Conservation (phyloP, 1,140 invertebrate genomes). For the Drosophila sulfurigaster region DNA sequence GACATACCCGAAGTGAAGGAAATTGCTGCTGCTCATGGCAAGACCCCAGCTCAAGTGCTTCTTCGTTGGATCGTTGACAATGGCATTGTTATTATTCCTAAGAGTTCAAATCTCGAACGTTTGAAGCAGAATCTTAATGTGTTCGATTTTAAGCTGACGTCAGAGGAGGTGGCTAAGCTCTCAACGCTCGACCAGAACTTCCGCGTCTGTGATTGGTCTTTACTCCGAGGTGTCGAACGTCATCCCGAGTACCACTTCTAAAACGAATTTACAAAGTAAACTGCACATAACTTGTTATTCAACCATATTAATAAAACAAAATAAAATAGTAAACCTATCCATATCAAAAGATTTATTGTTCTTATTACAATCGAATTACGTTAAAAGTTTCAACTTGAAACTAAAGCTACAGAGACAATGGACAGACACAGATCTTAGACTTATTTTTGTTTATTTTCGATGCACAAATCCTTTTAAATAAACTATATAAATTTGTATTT, state of each 20-base stretch:
- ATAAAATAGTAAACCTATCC: too few relatives aligned
- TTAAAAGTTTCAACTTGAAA: too few relatives aligned
- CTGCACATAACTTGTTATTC: too few relatives aligned
- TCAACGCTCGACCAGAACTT: constrained; percentile 88
- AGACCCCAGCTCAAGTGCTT: constrained; percentile 92
- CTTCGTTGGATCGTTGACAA: constrained; percentile 91
- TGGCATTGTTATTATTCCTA: constrained; percentile 92
- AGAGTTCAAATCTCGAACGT: constrained; percentile 91
- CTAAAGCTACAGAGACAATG: too few relatives aligned
- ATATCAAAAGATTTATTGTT: too few relatives aligned
- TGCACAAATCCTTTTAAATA: too few relatives aligned
- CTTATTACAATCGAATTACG: too few relatives aligned
- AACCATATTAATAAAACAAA: too few relatives aligned
- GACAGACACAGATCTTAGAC: too few relatives aligned
- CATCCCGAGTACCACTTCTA: constrained; percentile 89
- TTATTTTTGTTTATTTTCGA: too few relatives aligned
- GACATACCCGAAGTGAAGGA: constrained; percentile 88
- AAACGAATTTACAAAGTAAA: constrained; percentile 70
- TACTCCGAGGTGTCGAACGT: constrained; percentile 87
- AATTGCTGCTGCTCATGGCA: constrained; percentile 89
- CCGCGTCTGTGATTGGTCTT: constrained; percentile 89
- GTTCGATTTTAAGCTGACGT: constrained; percentile 87
- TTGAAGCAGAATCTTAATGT: constrained; percentile 89
- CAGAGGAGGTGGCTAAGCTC: constrained; percentile 86
- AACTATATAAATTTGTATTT: too few relatives aligned